Percentiles rank a stretch among this genome's conserved stretches.
Evolutionary conservation across 2,888 invertebrate species (phyloP).

Genomic region (Ennomos erosarius): DNA sequence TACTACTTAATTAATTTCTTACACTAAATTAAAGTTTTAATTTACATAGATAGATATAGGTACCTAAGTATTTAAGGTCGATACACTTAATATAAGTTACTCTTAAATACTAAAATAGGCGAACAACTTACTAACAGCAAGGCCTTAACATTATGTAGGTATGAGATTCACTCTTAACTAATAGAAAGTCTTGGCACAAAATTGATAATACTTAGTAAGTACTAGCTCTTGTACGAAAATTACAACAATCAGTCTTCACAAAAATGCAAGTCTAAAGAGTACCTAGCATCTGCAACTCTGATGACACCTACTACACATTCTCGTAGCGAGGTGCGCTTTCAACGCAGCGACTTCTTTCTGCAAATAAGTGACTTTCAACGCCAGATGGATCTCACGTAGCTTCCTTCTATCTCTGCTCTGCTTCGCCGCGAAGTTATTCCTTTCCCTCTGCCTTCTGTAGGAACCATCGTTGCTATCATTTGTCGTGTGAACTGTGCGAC

Average conservation of each 20-base stretch:
- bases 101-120: no score
- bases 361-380: slow-evolving; percentile 93
- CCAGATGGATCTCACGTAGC: slow-evolving; percentile 96
- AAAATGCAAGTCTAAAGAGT: not conserved
- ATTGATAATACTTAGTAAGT: not conserved
- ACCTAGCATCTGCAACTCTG: slow-evolving; percentile 37
- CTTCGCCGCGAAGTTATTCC: slow-evolving; percentile 98
- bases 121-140: no score
- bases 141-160: no score
- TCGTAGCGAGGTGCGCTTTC: slow-evolving; percentile 52
- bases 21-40: no score
- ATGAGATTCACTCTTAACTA: not conserved
- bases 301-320: slow-evolving; percentile 51
- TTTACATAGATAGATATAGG: no score
- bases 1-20: no score
- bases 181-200: not conserved
- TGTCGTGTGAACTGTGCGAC: slow-evolving; percentile 73
- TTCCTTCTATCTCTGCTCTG: slow-evolving; percentile 95
- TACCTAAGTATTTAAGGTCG: no score
- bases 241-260: slow-evolving; percentile 11
- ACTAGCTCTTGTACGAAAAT: not conserved
- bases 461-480: slow-evolving; percentile 87
- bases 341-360: slow-evolving; percentile 59
- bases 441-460: slow-evolving; percentile 94
- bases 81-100: no score